Conservation (phyloP, 2,797 vertebrate genomes). For the Dryobates pubescens region DNA sequence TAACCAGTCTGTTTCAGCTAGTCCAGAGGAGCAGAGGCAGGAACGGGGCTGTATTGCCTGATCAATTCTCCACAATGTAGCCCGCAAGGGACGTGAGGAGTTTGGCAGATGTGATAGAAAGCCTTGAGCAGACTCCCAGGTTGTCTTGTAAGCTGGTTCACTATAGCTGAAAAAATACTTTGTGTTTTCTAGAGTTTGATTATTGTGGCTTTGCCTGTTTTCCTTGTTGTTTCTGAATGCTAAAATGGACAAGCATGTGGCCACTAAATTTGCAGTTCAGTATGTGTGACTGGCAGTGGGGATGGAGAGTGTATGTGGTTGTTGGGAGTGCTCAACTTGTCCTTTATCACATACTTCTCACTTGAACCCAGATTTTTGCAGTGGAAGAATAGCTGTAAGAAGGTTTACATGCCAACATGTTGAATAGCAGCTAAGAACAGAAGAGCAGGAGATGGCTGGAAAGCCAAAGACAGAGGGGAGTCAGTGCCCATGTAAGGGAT, state of each 20-base stretch:
- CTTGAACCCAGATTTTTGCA: neutral
- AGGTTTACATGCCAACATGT: neutral
- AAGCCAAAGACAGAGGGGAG: neutral
- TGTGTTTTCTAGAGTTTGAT: neutral
- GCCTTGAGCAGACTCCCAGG: neutral
- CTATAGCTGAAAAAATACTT: neutral
- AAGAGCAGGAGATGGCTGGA: neutral
- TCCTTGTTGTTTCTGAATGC: neutral
- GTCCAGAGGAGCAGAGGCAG: neutral
- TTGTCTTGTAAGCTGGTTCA: neutral
- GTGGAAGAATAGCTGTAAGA: neutral
- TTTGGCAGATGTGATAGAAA: neutral
- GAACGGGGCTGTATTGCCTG: neutral
- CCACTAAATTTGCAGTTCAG: neutral
- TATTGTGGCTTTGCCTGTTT: neutral
- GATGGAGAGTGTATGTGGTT: neutral
- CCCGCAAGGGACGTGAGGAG: neutral
- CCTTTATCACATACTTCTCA: neutral
- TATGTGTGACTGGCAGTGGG: neutral
- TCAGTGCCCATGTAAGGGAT: neutral
- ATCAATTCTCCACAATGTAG: fast-evolving
- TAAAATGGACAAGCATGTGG: neutral
- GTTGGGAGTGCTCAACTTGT: neutral
- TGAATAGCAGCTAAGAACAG: neutral
- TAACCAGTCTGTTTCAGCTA: neutral